phyloP scores from a whole-genome alignment of 2,113 vertebrate genomes.

The Fregata magnificens region DNA sequence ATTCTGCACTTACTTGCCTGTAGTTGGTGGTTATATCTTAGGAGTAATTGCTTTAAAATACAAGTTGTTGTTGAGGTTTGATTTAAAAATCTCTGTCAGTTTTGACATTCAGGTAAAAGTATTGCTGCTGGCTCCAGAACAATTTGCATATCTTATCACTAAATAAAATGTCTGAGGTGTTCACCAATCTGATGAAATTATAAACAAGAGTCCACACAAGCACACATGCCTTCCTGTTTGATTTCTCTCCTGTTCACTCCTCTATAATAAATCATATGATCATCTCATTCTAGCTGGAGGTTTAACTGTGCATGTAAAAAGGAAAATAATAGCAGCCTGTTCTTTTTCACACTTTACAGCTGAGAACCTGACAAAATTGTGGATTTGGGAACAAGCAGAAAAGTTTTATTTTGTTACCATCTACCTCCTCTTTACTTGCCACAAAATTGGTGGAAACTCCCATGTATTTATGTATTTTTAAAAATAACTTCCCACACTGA shows the following conservation, averaged over 20 bases:
- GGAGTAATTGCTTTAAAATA: neutral
- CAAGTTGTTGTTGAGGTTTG: conserved; percentile 48
- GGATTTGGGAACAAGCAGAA: neutral
- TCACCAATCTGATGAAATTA: conserved; percentile 71
- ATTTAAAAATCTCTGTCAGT: conserved; percentile 69
- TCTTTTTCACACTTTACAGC: conserved; percentile 33
- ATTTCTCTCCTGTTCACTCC: conserved; percentile 46
- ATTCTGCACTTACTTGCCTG: neutral
- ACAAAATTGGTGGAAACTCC: neutral
- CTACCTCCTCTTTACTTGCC: neutral
- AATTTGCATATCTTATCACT: conserved; percentile 72
- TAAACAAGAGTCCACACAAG: conserved; percentile 65
- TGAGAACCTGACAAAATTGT: conserved; percentile 1
- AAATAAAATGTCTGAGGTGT: conserved; percentile 67
- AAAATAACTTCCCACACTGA: neutral
- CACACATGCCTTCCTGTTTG: neutral
- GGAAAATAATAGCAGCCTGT: conserved; percentile 57
- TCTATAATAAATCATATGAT: conserved; percentile 69
- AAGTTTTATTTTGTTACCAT: neutral
- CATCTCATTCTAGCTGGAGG: conserved; percentile 51
- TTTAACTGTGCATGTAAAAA: conserved; percentile 61
- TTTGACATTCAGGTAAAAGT: conserved; percentile 73
- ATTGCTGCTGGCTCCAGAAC: conserved; percentile 66
- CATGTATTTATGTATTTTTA: neutral
- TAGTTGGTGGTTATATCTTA: neutral